Evolutionary conservation across 2,797 vertebrate genomes (phyloP).

Genomic region (Phrynocephalus vlangalii): DNA sequence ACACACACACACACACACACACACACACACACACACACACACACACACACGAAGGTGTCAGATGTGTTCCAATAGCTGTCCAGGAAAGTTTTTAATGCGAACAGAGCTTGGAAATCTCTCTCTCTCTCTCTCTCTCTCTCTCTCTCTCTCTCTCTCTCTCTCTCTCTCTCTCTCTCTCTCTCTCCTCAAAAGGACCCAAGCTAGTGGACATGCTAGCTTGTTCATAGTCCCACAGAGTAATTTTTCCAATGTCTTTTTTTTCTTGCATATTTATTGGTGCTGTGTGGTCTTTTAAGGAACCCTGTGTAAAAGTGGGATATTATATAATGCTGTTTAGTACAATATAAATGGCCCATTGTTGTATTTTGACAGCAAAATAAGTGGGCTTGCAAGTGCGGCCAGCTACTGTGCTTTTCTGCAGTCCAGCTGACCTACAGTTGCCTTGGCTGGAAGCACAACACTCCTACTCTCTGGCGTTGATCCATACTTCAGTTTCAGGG

Average conservation of each 20-base stretch:
- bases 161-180: background rate
- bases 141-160: background rate
- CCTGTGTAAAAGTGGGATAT: background rate
- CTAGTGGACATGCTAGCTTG: background rate
- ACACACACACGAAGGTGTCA: background rate
- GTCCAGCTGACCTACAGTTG: slow-evolving; percentile 1
- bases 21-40: too few species aligned
- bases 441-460: slow-evolving; percentile 22
- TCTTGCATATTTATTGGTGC: background rate
- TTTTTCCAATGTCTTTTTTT: background rate
- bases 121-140: too few species aligned
- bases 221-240: background rate
- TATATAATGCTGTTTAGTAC: background rate
- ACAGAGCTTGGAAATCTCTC: background rate
- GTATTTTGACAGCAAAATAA: background rate
- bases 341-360: slow-evolving; percentile 23
- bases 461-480: slow-evolving; percentile 8
- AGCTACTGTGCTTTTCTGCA: slow-evolving; percentile 32
- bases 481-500: slow-evolving; percentile 30
- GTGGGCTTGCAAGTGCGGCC: slow-evolving; percentile 15
- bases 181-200: background rate
- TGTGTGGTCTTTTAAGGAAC: background rate
- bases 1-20: too few species aligned
- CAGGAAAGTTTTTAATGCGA: background rate
- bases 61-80: background rate